Percentiles rank a stretch among this genome's conserved stretches.
Evolutionary conservation across 2,888 invertebrate genomes (phyloP).

Genomic region (Pterobdella sp.): DNA sequence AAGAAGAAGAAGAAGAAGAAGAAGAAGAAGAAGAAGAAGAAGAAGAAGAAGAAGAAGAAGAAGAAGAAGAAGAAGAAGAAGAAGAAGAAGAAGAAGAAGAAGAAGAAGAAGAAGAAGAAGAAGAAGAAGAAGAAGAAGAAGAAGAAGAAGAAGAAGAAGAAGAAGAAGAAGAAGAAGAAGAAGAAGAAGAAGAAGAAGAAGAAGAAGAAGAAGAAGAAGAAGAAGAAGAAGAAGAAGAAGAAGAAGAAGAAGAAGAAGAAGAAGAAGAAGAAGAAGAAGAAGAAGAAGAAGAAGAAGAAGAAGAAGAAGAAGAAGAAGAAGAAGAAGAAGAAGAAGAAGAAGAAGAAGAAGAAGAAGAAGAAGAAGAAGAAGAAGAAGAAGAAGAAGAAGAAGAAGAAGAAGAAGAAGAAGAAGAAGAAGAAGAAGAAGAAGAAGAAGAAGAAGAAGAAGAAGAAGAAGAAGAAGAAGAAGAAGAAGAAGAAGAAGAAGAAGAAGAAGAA

Average conservation of each 20-base stretch:
- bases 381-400: conserved; percentile 10
- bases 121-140: background rate
- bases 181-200: background rate
- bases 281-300: background rate
- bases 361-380: conserved; percentile 1
- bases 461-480: conserved; percentile 20
- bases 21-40: background rate
- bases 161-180: background rate
- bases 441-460: conserved; percentile 23
- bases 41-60: background rate
- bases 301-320: conserved; percentile 14
- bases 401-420: conserved; percentile 14
- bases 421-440: conserved; percentile 7
- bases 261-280: background rate
- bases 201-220: background rate
- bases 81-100: background rate
- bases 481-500: conserved; percentile 18
- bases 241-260: conserved; percentile 3
- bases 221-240: background rate
- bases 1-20: background rate
- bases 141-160: background rate
- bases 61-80: conserved; percentile 10
- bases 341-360: background rate
- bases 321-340: background rate
- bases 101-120: conserved; percentile 11